These are phyloP conservation scores for Drosophila pallidifrons DNA, from an alignment of 1,140 invertebrate genomes.

Conservation along the genomic window DNA sequence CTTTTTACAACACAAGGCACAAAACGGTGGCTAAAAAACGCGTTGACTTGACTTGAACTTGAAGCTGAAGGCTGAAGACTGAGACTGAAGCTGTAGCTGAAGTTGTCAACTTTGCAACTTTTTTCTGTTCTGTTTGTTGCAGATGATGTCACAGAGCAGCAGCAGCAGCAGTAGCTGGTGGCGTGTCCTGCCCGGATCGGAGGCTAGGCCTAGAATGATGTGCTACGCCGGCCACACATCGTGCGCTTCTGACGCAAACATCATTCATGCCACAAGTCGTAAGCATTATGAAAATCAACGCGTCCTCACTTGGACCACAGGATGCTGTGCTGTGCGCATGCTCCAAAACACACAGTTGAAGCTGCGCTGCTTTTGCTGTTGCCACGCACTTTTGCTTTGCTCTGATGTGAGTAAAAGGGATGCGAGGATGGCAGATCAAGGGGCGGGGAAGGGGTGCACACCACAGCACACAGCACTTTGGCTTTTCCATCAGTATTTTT, in stretches of 20 bases:
- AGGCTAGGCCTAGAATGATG: slow-evolving; percentile 85
- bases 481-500: slow-evolving; percentile 38
- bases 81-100: slow-evolving; percentile 5
- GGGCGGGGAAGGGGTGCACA: slow-evolving; percentile 12
- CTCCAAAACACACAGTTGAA: slow-evolving; percentile 45
- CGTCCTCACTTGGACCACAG: slow-evolving; percentile 46
- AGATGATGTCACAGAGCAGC: slow-evolving; percentile 21
- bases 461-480: slow-evolving; percentile 43
- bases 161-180: slow-evolving; percentile 27
- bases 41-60: slow-evolving; percentile 29
- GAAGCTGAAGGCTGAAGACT: not conserved
- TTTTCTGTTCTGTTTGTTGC: not conserved
- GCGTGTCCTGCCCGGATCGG: slow-evolving; percentile 83
- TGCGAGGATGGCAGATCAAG: slow-evolving; percentile 21
- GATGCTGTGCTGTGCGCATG: slow-evolving; percentile 63
- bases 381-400: not conserved
- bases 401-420: slow-evolving; percentile 31
- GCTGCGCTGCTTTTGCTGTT: slow-evolving; percentile 12
- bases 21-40: slow-evolving; percentile 51
- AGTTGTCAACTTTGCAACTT: not conserved
- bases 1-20: slow-evolving; percentile 60
- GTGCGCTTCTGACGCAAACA: slow-evolving; percentile 79
- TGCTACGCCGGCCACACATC: slow-evolving; percentile 83
- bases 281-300: slow-evolving; percentile 69
- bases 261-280: slow-evolving; percentile 84